Conservation (phyloP, 2,888 invertebrate species). For the Luffia ferchaultella region DNA sequence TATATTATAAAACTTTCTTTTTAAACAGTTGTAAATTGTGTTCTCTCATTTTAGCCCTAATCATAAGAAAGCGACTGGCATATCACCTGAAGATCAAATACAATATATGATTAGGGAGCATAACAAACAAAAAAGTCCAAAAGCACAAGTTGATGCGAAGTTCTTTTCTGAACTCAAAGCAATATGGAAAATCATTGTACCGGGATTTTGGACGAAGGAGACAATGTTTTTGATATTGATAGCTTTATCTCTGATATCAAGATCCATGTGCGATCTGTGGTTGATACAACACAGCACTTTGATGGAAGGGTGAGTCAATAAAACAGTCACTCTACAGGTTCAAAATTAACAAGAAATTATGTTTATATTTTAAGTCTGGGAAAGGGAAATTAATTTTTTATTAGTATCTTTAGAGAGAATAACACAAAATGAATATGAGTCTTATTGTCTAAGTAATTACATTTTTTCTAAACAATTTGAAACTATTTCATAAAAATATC, state of each 20-base stretch:
- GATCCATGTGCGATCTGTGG: conserved; percentile 97
- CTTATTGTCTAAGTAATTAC: too few relatives aligned
- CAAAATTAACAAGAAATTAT: too few relatives aligned
- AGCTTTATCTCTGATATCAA: conserved; percentile 81
- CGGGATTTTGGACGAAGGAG: conserved; percentile 81
- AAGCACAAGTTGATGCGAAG: conserved; percentile 78
- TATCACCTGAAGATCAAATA: conserved; percentile 73
- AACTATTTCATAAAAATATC: too few relatives aligned
- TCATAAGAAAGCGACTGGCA: conserved; percentile 2
- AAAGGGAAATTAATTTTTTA: too few relatives aligned
- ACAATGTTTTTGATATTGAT: conserved; percentile 76
- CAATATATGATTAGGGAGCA: conserved; percentile 82
- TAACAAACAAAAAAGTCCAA: conserved; percentile 62
- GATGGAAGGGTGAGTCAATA: conserved; percentile 80
- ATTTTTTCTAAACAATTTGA: too few relatives aligned
- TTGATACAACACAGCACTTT: conserved; percentile 94
- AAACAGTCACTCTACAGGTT: too few relatives aligned
- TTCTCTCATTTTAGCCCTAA: neutral
- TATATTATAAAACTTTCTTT: too few relatives aligned
- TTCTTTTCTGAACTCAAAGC: conserved; percentile 75
- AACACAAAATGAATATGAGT: too few relatives aligned
- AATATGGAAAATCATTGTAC: conserved; percentile 79
- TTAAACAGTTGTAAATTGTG: too few relatives aligned
- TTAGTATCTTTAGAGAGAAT: too few relatives aligned
- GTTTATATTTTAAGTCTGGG: too few relatives aligned